These are phyloP conservation scores for Mus spretus DNA, from an alignment of 2,797 vertebrate species.

Conservation along the genomic window DNA sequence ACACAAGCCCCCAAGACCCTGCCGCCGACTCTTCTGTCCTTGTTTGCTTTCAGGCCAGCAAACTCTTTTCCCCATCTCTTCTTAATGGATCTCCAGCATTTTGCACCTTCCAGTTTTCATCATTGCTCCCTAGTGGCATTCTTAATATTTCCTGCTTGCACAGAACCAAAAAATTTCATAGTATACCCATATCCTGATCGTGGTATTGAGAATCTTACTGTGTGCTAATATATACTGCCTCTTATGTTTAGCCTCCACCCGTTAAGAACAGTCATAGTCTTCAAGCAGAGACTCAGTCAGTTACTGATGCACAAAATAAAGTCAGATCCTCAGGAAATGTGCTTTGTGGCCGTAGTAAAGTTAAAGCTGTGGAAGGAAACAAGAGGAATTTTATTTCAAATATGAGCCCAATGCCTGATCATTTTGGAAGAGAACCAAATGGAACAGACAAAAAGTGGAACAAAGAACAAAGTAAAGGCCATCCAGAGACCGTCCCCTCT, in stretches of 20 bases:
- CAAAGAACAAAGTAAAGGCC: no score
- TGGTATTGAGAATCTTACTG: no score
- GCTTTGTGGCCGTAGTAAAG: not conserved
- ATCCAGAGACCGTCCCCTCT: no score
- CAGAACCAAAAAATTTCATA: not conserved
- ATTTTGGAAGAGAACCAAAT: not conserved
- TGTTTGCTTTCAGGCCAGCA: not conserved
- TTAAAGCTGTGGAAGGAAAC: not conserved
- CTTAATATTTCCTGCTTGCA: not conserved
- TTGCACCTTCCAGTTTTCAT: not conserved
- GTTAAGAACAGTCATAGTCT: rapidly evolving
- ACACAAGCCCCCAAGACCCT: not conserved
- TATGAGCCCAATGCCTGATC: not conserved
- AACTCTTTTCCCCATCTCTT: not conserved
- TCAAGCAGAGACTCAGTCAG: not conserved
- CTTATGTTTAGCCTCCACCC: not conserved
- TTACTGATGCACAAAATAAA: not conserved
- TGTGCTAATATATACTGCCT: not conserved
- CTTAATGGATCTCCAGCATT: not conserved
- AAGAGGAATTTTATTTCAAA: not conserved
- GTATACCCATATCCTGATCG: not conserved
- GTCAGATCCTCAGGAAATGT: not conserved
- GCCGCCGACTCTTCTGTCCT: not conserved
- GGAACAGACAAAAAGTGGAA: no score
- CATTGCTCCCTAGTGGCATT: not conserved